Evolutionary conservation across 2,888 invertebrate genomes (phyloP).

Genomic region (Auanema freiburgensis): DNA sequence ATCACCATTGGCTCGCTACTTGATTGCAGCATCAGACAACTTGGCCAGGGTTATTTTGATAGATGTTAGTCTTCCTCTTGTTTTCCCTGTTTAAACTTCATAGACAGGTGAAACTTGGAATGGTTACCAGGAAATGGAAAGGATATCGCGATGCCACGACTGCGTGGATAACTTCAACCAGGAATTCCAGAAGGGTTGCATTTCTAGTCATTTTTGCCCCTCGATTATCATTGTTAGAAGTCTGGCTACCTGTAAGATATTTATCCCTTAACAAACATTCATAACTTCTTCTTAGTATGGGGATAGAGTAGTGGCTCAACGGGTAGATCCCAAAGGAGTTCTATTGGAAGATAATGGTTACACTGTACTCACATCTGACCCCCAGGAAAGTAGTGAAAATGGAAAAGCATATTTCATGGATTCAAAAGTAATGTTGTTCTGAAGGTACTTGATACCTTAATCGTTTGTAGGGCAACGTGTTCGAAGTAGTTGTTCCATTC

Average conservation of each 20-base stretch:
- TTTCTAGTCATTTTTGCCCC: constrained; percentile 92
- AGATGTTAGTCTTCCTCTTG: constrained; percentile 71
- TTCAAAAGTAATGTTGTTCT: constrained; percentile 16
- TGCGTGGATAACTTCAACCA: constrained; percentile 23
- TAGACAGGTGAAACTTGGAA: constrained; percentile 72
- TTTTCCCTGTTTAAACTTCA: constrained; percentile 1
- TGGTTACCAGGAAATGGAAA: constrained; percentile 85
- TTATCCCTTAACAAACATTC: background rate
- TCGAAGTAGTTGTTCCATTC: constrained; percentile 47
- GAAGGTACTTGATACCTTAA: background rate
- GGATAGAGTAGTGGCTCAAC: constrained; percentile 31
- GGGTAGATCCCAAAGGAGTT: constrained; percentile 26
- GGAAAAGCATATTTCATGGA: constrained; percentile 30
- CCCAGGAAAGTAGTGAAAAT: constrained; percentile 12
- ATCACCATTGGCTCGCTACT: constrained; percentile 21
- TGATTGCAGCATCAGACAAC: constrained; percentile 73
- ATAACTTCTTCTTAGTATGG: constrained; percentile 22
- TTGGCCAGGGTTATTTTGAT: constrained; percentile 85
- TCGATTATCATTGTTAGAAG: constrained; percentile 82
- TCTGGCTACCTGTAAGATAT: constrained; percentile 71
- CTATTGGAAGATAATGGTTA: constrained; percentile 30
- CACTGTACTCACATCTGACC: constrained; percentile 28
- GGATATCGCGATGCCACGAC: constrained; percentile 86
- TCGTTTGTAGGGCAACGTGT: constrained; percentile 24
- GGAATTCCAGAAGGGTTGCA: constrained; percentile 64